Evolutionary conservation across 2,113 vertebrate genomes (phyloP).

Genomic region (Turnix velox): DNA sequence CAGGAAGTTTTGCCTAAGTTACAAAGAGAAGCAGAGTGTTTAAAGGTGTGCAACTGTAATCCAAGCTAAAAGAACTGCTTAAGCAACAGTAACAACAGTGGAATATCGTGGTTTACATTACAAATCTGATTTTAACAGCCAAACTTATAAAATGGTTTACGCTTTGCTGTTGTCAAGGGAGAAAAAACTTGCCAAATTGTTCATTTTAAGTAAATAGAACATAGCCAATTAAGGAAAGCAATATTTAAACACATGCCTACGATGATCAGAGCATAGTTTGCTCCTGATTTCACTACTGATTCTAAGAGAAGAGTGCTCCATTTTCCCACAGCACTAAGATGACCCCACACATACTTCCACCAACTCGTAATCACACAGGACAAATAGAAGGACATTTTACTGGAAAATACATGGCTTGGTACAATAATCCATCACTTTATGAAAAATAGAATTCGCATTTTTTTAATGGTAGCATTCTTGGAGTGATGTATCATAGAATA

Average conservation of each 20-base stretch:
- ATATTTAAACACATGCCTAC: slow-evolving; percentile 81
- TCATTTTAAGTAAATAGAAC: slow-evolving; percentile 84
- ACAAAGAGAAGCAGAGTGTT: slow-evolving; percentile 33
- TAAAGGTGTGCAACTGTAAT: slow-evolving; percentile 53
- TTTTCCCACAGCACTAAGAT: slow-evolving; percentile 84
- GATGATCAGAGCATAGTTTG: slow-evolving; percentile 80
- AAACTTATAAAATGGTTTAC: slow-evolving; percentile 80
- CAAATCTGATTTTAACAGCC: slow-evolving; percentile 78
- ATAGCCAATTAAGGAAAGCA: slow-evolving; percentile 83
- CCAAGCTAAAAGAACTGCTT: slow-evolving; percentile 37
- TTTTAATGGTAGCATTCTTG: slow-evolving; percentile 76
- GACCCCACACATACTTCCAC: slow-evolving; percentile 85
- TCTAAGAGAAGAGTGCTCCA: slow-evolving; percentile 73
- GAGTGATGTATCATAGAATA: slow-evolving; percentile 68
- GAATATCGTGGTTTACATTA: slow-evolving; percentile 75
- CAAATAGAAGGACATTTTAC: slow-evolving; percentile 82
- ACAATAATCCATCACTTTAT: slow-evolving; percentile 81
- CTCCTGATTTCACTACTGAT: slow-evolving; percentile 84
- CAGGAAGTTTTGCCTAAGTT: neutral
- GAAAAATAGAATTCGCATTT: slow-evolving; percentile 77
- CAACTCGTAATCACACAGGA: slow-evolving; percentile 80
- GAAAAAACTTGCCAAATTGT: slow-evolving; percentile 82
- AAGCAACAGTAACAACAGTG: slow-evolving; percentile 58
- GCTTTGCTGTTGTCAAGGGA: slow-evolving; percentile 80
- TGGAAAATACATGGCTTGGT: slow-evolving; percentile 78